Evolutionary conservation across 2,113 vertebrate species (phyloP).

Genomic region (Grammomys surdaster): DNA sequence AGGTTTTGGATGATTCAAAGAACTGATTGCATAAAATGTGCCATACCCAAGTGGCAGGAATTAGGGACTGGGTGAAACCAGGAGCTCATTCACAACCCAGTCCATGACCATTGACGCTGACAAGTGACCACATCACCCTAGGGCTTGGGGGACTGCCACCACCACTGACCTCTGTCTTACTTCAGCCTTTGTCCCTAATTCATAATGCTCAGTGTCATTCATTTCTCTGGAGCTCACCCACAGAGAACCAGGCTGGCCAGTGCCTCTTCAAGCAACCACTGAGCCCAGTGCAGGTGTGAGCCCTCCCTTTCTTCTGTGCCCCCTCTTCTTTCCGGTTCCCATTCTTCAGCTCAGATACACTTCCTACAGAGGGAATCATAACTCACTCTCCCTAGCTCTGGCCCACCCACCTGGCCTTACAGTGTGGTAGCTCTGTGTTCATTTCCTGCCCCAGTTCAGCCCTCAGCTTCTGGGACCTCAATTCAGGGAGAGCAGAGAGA

Average conservation of each 20-base stretch:
- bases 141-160: background rate
- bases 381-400: background rate
- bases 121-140: background rate
- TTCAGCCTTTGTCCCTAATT: background rate
- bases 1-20: background rate
- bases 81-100: no score
- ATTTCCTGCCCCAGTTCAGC: background rate
- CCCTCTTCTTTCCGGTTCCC: background rate
- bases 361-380: background rate
- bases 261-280: background rate
- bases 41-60: background rate
- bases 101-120: background rate
- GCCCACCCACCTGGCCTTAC: background rate
- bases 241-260: background rate
- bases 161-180: background rate
- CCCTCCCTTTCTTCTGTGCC: background rate
- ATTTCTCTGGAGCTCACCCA: background rate
- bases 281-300: background rate
- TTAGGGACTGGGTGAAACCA: background rate
- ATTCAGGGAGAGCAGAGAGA: background rate
- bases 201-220: background rate
- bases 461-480: background rate
- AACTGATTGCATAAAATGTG: background rate
- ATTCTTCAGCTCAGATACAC: background rate
- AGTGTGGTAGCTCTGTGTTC: background rate